Conservation (phyloP, 2,113 vertebrate genomes). For the Otolemur garnettii region DNA sequence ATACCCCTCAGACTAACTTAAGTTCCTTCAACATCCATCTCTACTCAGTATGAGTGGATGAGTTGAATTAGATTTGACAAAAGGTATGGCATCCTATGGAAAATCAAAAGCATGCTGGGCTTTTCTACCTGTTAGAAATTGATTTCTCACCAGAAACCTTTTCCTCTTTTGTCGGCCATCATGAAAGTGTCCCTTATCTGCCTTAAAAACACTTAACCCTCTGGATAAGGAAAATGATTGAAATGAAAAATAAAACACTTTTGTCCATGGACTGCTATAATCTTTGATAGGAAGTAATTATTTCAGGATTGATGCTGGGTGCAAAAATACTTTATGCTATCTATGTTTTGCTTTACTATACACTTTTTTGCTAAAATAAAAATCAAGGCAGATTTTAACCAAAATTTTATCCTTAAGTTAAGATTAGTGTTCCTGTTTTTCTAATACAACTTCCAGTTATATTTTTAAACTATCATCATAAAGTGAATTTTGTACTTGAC, state of each 20-base stretch:
- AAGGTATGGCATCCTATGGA: neutral
- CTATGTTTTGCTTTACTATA: neutral
- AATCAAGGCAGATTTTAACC: neutral
- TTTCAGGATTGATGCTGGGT: neutral
- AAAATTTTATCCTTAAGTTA: neutral
- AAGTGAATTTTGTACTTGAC: neutral
- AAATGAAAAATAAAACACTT: neutral
- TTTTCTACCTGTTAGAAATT: neutral
- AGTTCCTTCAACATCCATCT: neutral
- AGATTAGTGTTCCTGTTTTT: constrained; percentile 12
- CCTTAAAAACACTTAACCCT: neutral
- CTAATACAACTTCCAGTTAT: neutral
- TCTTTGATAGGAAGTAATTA: neutral
- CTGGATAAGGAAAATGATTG: neutral
- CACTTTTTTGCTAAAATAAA: neutral
- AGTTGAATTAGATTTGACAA: neutral
- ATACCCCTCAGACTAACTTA: constrained; percentile 55
- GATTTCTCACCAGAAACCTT: constrained; percentile 18
- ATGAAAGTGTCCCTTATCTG: neutral
- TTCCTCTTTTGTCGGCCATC: neutral
- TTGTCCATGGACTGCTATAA: neutral
- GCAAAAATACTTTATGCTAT: neutral
- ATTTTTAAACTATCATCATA: neutral
- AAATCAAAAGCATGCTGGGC: neutral
- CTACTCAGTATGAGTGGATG: neutral